These are phyloP conservation scores for Philotrypesis tridentata DNA, from an alignment of 1,140 invertebrate genomes.

Conservation along the genomic window DNA sequence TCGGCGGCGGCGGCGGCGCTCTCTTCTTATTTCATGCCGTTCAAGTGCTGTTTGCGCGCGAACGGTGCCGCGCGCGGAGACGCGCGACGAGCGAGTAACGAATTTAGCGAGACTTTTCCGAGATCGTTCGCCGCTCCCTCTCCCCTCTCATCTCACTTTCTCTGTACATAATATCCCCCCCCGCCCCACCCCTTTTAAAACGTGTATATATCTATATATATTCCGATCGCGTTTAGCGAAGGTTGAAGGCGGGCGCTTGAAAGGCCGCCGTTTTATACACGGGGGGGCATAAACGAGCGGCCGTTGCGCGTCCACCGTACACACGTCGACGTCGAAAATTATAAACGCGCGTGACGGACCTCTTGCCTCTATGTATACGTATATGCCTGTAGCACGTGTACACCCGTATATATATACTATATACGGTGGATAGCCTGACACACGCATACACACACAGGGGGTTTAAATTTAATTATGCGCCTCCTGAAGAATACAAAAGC, in stretches of 20 bases:
- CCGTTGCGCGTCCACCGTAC: too few species aligned
- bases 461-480: conserved; percentile 57
- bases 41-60: background rate
- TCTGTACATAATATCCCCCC: too few species aligned
- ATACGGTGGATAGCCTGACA: conserved; percentile 4
- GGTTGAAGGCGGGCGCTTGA: conserved; percentile 26
- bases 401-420: background rate
- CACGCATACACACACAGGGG: too few species aligned
- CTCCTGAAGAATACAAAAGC: conserved; percentile 55
- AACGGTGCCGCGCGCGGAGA: too few species aligned
- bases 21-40: background rate
- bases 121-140: too few species aligned
- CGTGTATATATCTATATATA: too few species aligned
- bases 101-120: too few species aligned
- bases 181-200: too few species aligned
- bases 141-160: too few species aligned
- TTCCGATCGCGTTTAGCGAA: background rate
- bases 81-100: too few species aligned
- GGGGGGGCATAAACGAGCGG: conserved; percentile 23
- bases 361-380: background rate
- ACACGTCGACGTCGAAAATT: conserved; percentile 33
- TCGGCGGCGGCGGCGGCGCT: background rate
- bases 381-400: too few species aligned
- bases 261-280: conserved; percentile 24
- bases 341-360: conserved; percentile 23